Evolutionary conservation across 2,888 invertebrate species (phyloP), one percentile per base, ranked within the genome.

Genomic region (Euzophera pinguis): DNA sequence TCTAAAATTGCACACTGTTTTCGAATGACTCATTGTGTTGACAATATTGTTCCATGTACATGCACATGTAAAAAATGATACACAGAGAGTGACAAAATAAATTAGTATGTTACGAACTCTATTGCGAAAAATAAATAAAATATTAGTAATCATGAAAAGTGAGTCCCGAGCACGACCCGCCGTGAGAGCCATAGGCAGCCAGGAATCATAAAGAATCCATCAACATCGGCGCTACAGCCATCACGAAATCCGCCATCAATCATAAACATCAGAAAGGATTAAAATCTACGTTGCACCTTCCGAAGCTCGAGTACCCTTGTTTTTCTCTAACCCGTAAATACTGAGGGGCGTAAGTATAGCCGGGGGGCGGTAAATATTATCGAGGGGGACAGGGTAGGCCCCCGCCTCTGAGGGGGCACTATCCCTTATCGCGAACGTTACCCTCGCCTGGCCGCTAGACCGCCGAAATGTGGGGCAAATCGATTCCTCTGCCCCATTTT

Each of bases 271-370:
- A 86, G 84, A 88, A 90, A 88, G 90, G 90, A 90, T 90, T 90
- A 90, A 88, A 89, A 90, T 90, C 87, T 85, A 88, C 89, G 89
- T 88, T 90, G 90, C 90, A 90, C 90, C 90, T 90, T 88, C 87
- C 78, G 79, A 83, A 84, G 85, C 85, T 86, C 81, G 85, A 88
- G 88, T 89, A 87, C 90, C 90, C 90, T 89, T 90, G 90, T 90
- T 90, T 90, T 90, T 89, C 90, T 90, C 87, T 84, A 88, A 86
- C 83, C 89, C 90, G 90, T 88, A 89, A 90, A 90, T 89, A 87
- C 86, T 85, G 82, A 88, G 90, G 90, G 90, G 90, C 87, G 89
- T 89, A 90, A 89, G 90, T 88, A 90, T 81, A 70, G 88, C 90
- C 84, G 85, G 86, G 88, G 89, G 90, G 90, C 90, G 90, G 90